Evolutionary conservation across 2,797 vertebrate genomes (phyloP), one percentile per base, ranked within the genome.

Genomic region (Morelia viridis): DNA sequence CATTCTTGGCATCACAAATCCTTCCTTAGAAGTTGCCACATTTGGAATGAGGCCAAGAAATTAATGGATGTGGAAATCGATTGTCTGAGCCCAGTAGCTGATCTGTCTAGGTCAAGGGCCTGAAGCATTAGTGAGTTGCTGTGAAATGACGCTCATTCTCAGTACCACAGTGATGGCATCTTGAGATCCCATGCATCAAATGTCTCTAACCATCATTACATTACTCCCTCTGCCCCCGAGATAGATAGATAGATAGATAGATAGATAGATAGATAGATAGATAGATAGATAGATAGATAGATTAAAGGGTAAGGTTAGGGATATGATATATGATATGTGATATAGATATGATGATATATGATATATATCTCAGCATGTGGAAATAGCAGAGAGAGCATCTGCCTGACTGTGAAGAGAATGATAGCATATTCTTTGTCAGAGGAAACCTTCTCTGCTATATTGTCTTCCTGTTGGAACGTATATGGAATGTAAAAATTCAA

Each of bases 401-500:
- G 87, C 58, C 85, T 80, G 89, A 87, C 53, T 91, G 71, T 86
- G 0, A 92, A 68, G 6, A 61, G 56, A 90, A 5, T 85, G 90
- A n/a, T 60, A 91, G 1, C 0, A 88, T 92, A 64, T 12, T 90
- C 35, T 90, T 35, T 90, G 68, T 95, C 88, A 1, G 10, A 84
- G 56, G 7, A 53, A 93, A 35, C 60, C 71, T 95, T 95, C 89
- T 80, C 71, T 83, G 62, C 31, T 92, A 26, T 24, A 88, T 50
- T 92, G 62, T 85, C 53, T 94, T 96, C 92, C 90, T 94, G 92
- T 92, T 93, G 90, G 58, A 96, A 96, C 91, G 93, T 76, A 86
- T 50, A 9, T 83, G 89, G 65, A 96, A 97, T 96, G 95, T 71
- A 96, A 97, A 97, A 97, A 96, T 95, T 95, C 88, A 93, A 94